Conservation (phyloP, 2,797 vertebrate genomes). For the Rallus crepitans region DNA sequence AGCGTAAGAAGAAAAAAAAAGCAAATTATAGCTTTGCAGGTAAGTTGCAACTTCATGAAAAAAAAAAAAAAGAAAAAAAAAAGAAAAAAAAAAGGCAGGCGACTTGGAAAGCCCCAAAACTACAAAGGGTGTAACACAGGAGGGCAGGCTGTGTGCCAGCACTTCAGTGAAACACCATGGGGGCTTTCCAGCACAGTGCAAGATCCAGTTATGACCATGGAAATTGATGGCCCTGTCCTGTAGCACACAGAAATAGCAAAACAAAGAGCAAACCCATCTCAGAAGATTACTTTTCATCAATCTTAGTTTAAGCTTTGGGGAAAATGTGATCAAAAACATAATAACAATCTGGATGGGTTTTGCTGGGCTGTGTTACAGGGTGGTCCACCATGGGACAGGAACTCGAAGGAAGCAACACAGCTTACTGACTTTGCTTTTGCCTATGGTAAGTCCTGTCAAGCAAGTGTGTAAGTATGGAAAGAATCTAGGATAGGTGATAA, state of each 20-base stretch:
- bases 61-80: too few species aligned
- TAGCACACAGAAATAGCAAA: background rate
- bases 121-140: too few species aligned
- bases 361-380: background rate
- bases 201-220: background rate
- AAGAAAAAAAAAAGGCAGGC: background rate
- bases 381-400: background rate
- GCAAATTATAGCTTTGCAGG: background rate
- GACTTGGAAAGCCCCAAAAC: background rate
- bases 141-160: background rate
- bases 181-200: background rate
- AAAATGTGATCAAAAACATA: background rate
- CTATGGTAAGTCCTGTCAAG: background rate
- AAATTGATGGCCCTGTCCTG: background rate
- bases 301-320: background rate
- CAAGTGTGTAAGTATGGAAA: background rate
- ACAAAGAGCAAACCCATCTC: background rate
- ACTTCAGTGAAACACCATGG: background rate
- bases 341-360: background rate
- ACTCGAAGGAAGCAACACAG: background rate
- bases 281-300: background rate
- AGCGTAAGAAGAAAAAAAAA: background rate
- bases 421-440: background rate
- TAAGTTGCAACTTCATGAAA: background rate
- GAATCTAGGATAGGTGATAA: background rate